phyloP scores from a whole-genome alignment of 1,140 invertebrate genomes.

The Tetragnatha versicolor region DNA sequence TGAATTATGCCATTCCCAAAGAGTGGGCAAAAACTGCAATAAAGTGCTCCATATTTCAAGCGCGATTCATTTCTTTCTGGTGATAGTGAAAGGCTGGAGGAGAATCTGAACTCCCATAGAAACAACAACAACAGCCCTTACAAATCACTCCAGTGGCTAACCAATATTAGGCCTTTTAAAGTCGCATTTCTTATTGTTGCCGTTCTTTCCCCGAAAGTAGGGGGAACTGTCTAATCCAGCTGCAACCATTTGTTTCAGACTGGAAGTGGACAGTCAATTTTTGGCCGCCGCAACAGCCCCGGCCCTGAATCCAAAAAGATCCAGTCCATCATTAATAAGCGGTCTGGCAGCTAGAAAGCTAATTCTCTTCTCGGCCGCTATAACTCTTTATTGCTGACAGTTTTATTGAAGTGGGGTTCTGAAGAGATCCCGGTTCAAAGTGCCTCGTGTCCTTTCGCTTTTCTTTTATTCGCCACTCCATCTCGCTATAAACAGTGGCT shows the following conservation, averaged over 20 bases:
- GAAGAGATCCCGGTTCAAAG: slow-evolving; percentile 15
- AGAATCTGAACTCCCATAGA: not conserved
- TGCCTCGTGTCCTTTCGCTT: slow-evolving; percentile 1
- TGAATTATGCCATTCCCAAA: too few species aligned
- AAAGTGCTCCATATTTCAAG: not conserved
- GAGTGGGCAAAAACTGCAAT: too few species aligned
- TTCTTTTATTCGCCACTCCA: not conserved
- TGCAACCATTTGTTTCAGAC: slow-evolving; percentile 34
- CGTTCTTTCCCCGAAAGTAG: not conserved
- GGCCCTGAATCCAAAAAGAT: slow-evolving; percentile 23
- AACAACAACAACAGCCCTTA: not conserved
- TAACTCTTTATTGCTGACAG: slow-evolving; percentile 45
- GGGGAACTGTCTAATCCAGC: slow-evolving; percentile 1
- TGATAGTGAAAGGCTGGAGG: not conserved
- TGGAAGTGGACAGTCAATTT: slow-evolving; percentile 20
- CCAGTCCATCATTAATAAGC: slow-evolving; percentile 38
- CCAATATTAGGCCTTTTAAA: slow-evolving; percentile 14
- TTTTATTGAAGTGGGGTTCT: slow-evolving; percentile 37
- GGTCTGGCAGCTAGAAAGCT: slow-evolving; percentile 19
- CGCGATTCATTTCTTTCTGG: not conserved
- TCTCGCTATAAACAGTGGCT: slow-evolving; percentile 17
- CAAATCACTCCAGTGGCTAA: not conserved
- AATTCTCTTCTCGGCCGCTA: slow-evolving; percentile 29
- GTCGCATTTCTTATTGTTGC: not conserved
- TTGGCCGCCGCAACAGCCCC: slow-evolving; percentile 1